phyloP scores from a whole-genome alignment of 1,140 invertebrate genomes.

The Diprion similis region DNA sequence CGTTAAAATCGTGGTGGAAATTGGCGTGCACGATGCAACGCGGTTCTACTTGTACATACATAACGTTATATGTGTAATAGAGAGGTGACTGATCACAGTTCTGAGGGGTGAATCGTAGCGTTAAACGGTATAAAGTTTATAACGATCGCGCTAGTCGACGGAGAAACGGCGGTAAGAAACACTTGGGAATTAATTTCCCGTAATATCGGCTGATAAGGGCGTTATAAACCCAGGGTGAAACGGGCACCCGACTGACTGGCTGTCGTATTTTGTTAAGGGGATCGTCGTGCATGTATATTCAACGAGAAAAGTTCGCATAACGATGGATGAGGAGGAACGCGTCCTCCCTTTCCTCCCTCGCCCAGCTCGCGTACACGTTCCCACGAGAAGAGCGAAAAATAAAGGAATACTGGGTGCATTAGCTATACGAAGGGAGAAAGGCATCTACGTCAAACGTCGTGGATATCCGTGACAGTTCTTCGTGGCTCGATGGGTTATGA shows the following conservation, averaged over 20 bases:
- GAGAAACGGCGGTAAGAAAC: neutral
- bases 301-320: neutral
- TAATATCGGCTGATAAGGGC: slow-evolving; percentile 10
- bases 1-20: no score
- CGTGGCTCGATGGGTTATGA: slow-evolving; percentile 6
- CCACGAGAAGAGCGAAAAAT: neutral
- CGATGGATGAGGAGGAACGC: neutral
- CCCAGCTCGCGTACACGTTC: neutral
- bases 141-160: neutral
- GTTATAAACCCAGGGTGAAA: neutral
- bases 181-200: slow-evolving; percentile 15
- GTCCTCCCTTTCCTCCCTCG: neutral
- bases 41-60: no score
- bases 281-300: neutral
- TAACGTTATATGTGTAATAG: no score
- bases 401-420: neutral
- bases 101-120: neutral
- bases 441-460: neutral
- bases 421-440: neutral
- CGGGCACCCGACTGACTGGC: neutral
- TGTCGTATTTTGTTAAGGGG: neutral
- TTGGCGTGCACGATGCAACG: no score
- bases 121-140: neutral
- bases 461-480: slow-evolving; percentile 3
- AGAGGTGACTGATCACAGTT: neutral